Evolutionary conservation across 1,140 invertebrate genomes (phyloP).

Genomic region (Lepidostoma basale): DNA sequence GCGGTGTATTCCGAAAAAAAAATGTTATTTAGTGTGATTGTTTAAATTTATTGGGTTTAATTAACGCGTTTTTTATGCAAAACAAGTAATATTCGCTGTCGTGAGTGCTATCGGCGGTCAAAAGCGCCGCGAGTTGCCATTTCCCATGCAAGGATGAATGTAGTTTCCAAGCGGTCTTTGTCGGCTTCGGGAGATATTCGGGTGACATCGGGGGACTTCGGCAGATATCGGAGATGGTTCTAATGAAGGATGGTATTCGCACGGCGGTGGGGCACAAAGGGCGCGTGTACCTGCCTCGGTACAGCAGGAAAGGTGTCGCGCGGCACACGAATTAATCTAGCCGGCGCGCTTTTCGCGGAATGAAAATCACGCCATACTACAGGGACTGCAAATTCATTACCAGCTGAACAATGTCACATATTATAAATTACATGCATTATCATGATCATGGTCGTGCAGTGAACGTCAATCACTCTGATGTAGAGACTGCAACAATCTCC

Average conservation of each 20-base stretch:
- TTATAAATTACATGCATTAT: no score
- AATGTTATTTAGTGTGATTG: background rate
- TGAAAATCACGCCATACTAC: background rate
- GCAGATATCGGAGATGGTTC: background rate
- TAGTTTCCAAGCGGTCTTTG: background rate
- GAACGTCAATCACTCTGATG: no score
- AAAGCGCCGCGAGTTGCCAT: background rate
- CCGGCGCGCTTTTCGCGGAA: constrained; percentile 21
- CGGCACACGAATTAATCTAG: constrained; percentile 22
- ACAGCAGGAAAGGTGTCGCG: background rate
- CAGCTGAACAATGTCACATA: background rate
- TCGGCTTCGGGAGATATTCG: background rate
- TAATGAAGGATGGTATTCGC: background rate
- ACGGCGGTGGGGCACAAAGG: background rate
- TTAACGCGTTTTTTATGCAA: constrained; percentile 18
- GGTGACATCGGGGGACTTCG: background rate
- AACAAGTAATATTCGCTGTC: background rate
- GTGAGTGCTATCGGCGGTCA: no score
- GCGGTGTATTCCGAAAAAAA: no score
- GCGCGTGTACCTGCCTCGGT: background rate
- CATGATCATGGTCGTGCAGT: no score
- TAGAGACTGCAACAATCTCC: no score
- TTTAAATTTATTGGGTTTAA: background rate
- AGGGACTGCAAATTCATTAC: background rate
- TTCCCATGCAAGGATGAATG: background rate